Conservation (phyloP, 2,113 vertebrate species). For the rat (Rattus norvegicus) region DNA sequence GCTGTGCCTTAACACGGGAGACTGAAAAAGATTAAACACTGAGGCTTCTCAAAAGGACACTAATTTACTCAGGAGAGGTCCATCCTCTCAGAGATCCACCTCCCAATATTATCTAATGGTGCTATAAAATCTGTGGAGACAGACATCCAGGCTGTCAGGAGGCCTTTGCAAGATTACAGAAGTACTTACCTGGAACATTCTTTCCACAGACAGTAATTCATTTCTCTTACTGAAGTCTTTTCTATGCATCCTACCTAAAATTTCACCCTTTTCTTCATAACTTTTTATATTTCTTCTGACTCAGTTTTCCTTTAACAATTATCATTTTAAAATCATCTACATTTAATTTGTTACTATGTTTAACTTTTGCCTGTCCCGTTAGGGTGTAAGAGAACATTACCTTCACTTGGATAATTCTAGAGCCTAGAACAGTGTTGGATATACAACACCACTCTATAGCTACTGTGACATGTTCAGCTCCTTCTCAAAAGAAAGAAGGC, state of each 20-base stretch:
- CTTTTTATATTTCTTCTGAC: background rate
- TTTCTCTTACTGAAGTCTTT: background rate
- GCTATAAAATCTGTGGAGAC: background rate
- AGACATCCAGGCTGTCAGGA: background rate
- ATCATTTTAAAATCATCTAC: background rate
- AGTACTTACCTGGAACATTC: background rate
- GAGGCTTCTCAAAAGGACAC: background rate
- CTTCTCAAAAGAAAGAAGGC: background rate
- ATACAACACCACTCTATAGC: background rate
- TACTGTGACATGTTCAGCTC: background rate
- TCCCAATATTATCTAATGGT: background rate
- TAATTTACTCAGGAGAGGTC: background rate
- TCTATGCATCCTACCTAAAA: background rate
- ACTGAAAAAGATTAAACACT: background rate
- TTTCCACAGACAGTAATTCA: background rate
- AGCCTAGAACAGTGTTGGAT: background rate
- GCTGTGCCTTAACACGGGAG: background rate
- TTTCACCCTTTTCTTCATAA: background rate
- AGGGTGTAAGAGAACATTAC: background rate
- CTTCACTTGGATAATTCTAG: background rate
- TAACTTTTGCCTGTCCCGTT: background rate
- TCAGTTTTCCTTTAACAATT: too few relatives aligned
- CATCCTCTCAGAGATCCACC: background rate
- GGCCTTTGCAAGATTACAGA: background rate
- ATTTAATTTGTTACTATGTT: background rate